Base-by-base conservation (phyloP, 2,113 vertebrate genomes). In the Neolamprologus variostigma region DNA sequence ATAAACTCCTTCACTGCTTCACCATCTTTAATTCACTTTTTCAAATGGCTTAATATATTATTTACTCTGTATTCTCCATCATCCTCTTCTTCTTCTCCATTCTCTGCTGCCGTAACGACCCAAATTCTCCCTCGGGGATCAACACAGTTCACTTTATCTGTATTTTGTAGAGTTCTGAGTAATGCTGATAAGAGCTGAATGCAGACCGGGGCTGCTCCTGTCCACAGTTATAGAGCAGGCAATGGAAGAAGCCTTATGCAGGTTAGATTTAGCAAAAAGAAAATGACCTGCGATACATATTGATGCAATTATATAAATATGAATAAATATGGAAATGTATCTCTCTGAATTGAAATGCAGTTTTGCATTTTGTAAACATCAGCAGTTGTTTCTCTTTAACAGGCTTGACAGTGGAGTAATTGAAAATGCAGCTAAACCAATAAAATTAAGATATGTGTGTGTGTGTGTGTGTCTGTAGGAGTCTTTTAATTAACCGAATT, bases 121-220 rank as follows among this genome's bases (percentile, higher is more conserved):
- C 47, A 68, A 28, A 86, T 85, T 88, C 68, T 47, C 76, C 85
- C 87, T 16, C 6, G 9, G 71, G 86, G 81, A 90, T 88, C 79
- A 68, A 81, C 63, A 85, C 5, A 78, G 80, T 86, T 93, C 84
- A 89, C 61, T 85, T 82, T 87, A 78, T 89, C 92, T 63, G 42
- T 71, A 3, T 87, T 82, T 82, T 28, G 51, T 50, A 31, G 33
- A 37, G 50, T 55, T 80, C 68, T 80, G 83, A 90, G 90, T 76
- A 87, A 83, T 53, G 82, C 54, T 23, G 87, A 90, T 90, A 86
- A 87, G 83, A 66, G 76, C 54, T 31, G 87, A 51, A 66, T 23
- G 82, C 87, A 87, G 88, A 59, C 21, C 4, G 57, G 16, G 14
- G 10, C 45, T 2, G 19, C 26, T 80, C 8, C 66, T 51, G 84